These are phyloP conservation scores for Aricia agestis DNA, from an alignment of 1,140 invertebrate genomes.

Conservation along the genomic window DNA sequence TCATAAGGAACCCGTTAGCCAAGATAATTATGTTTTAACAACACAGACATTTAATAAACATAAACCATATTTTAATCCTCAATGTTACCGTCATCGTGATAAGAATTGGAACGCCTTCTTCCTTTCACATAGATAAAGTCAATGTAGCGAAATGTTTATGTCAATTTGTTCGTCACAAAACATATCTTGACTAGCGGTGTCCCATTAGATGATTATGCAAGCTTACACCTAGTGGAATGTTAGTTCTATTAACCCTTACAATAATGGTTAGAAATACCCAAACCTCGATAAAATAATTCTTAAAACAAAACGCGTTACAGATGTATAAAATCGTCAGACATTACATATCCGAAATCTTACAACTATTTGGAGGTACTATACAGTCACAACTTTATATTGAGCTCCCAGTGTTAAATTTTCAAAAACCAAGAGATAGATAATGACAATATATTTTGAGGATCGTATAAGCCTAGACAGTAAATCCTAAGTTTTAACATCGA, in stretches of 20 bases:
- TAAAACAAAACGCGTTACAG: not conserved
- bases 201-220: conserved; percentile 44
- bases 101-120: not conserved
- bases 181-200: not conserved
- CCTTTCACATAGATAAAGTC: not conserved
- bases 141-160: conserved; percentile 19
- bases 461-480: not conserved
- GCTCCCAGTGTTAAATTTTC: conserved; percentile 20
- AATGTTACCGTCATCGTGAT: not conserved
- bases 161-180: not conserved
- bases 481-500: too few species aligned
- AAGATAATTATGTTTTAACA: not conserved
- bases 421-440: not conserved
- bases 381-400: conserved; percentile 33
- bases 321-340: not conserved
- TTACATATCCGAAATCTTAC: conserved; percentile 14
- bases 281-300: conserved; percentile 45
- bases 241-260: conserved; percentile 64
- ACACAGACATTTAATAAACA: conserved; percentile 3
- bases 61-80: not conserved
- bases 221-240: conserved; percentile 66
- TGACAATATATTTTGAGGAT: not conserved
- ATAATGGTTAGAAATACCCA: conserved; percentile 67
- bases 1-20: not conserved
- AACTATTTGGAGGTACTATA: conserved; percentile 31